phyloP scores from a whole-genome alignment of 2,888 invertebrate genomes.

The Amblyjoppa proteus region DNA sequence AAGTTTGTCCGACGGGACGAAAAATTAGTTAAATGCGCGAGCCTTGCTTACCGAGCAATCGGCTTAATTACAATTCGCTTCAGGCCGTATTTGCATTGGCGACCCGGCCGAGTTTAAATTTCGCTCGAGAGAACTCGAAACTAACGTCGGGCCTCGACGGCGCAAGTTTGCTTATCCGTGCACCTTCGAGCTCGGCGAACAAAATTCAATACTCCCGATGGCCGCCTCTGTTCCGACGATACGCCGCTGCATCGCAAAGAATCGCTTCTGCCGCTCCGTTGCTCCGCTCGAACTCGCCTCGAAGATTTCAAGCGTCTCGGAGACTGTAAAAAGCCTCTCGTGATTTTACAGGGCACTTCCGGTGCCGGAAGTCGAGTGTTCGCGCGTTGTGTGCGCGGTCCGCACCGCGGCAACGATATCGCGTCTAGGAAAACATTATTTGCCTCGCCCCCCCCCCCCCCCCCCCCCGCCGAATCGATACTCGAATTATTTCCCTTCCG shows the following conservation, averaged over 20 bases:
- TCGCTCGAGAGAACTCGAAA: slow-evolving; percentile 16
- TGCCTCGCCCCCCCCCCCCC: not conserved
- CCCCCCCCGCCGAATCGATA: slow-evolving; percentile 45
- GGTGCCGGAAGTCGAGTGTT: slow-evolving; percentile 31
- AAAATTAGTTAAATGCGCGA: too few species aligned
- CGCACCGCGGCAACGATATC: slow-evolving; percentile 8
- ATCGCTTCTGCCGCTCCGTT: slow-evolving; percentile 13
- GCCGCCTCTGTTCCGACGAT: not conserved
- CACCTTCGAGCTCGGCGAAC: slow-evolving; percentile 21
- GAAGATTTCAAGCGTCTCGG: slow-evolving; percentile 14
- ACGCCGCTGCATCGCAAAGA: slow-evolving; percentile 40
- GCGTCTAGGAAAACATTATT: slow-evolving; percentile 20
- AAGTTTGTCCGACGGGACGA: too few species aligned
- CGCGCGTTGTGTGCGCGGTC: not conserved
- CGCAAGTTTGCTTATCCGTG: slow-evolving; percentile 16
- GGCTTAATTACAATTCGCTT: slow-evolving; percentile 36
- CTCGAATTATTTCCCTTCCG: slow-evolving; percentile 52
- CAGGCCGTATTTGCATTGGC: not conserved
- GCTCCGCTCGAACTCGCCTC: not conserved
- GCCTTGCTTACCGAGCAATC: not conserved
- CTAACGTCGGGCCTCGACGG: slow-evolving; percentile 11
- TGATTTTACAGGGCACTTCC: slow-evolving; percentile 22
- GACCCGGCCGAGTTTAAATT: slow-evolving; percentile 17
- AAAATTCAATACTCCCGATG: slow-evolving; percentile 35
- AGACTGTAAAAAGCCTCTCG: slow-evolving; percentile 37